A percentile compares a stretch with the other conserved stretches of the same genome.
phyloP scores from a whole-genome alignment of 2,797 vertebrate species.

The Tenualosa ilisha region DNA sequence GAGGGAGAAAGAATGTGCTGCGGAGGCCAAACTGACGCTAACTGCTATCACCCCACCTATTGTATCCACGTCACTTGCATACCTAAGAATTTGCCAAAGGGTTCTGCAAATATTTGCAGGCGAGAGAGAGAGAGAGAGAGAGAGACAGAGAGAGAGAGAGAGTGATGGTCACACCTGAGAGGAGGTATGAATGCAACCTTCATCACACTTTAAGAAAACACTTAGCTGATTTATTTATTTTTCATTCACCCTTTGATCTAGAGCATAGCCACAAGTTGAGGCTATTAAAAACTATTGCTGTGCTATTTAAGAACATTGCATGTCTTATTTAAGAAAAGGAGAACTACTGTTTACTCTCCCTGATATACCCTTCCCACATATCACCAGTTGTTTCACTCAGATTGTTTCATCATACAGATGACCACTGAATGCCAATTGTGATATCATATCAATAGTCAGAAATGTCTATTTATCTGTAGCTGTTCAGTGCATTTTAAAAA shows the following conservation, averaged over 20 bases:
- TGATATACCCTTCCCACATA: not conserved
- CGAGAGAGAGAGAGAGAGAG: conserved; percentile 49
- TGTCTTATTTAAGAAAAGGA: not conserved
- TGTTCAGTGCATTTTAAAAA: not conserved
- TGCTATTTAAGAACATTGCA: not conserved
- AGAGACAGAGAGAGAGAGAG: too few relatives aligned
- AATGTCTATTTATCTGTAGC: not conserved
- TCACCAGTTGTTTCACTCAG: not conserved
- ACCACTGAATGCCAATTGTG: not conserved
- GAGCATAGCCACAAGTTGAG: too few relatives aligned
- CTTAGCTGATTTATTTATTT: not conserved
- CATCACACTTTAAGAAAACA: conserved; percentile 8
- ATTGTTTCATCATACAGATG: not conserved
- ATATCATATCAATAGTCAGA: not conserved
- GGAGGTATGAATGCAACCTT: conserved; percentile 34
- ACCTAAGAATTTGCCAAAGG: conserved; percentile 71
- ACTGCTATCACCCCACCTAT: conserved; percentile 61
- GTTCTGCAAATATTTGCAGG: conserved; percentile 70
- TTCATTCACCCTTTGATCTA: not conserved
- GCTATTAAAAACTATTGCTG: not conserved
- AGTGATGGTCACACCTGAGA: conserved; percentile 55
- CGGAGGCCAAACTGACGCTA: conserved; percentile 39
- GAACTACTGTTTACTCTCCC: not conserved
- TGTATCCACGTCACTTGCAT: conserved; percentile 62
- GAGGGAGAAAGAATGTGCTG: conserved; percentile 31